phyloP scores from a whole-genome alignment of 2,888 invertebrate species.

The Euzophera pinguis region DNA sequence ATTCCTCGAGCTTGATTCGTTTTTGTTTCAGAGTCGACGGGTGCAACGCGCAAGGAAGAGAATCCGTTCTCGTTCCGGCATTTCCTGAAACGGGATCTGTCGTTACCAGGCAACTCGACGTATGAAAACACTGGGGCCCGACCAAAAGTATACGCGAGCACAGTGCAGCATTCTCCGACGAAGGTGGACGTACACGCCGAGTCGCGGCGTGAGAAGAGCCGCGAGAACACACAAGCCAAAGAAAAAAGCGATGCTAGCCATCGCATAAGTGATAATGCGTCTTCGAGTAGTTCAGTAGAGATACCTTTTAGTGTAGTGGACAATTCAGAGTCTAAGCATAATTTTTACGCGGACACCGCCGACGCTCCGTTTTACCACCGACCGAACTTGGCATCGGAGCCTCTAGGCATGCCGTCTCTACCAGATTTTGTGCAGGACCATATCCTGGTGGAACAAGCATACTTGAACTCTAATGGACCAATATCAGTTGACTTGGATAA shows the following conservation, averaged over 20 bases:
- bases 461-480: constrained; percentile 77
- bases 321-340: constrained; percentile 72
- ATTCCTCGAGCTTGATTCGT: constrained; percentile 41
- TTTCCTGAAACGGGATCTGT: constrained; percentile 85
- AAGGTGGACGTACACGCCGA: constrained; percentile 57
- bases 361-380: constrained; percentile 65
- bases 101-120: constrained; percentile 74
- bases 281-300: constrained; percentile 69
- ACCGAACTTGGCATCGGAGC: constrained; percentile 67
- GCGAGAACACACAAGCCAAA: constrained; percentile 60
- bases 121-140: constrained; percentile 87
- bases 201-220: constrained; percentile 54
- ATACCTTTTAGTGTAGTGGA: constrained; percentile 73
- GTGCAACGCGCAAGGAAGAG: constrained; percentile 81
- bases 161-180: constrained; percentile 72
- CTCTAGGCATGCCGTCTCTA: constrained; percentile 81
- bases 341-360: constrained; percentile 61
- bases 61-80: constrained; percentile 93
- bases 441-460: constrained; percentile 88
- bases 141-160: constrained; percentile 84
- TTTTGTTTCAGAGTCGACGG: constrained; percentile 65
- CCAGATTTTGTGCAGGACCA: constrained; percentile 96
- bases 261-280: constrained; percentile 58
- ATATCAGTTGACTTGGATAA: constrained; percentile 82
- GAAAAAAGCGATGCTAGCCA: constrained; percentile 54